phyloP scores from a whole-genome alignment of 2,113 vertebrate species.

The Mystacornis crossleyi region DNA sequence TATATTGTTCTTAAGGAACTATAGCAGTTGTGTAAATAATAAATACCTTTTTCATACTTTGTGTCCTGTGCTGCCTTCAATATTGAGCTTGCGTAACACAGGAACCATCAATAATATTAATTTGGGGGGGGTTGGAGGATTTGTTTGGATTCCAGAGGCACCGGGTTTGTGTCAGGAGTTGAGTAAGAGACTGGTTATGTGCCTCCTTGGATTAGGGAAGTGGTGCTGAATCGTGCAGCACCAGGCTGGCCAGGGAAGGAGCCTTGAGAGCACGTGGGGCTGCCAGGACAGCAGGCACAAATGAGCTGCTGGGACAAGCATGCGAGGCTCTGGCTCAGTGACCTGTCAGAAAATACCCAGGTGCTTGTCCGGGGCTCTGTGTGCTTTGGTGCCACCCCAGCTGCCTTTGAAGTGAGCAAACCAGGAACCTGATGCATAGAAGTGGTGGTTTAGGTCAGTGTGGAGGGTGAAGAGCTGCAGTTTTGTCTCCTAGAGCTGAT shows the following conservation, averaged over 20 bases:
- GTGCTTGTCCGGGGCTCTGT: background rate
- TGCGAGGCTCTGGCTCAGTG: background rate
- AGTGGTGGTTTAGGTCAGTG: background rate
- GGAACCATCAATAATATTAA: background rate
- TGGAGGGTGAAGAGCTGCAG: background rate
- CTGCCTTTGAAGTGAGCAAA: background rate
- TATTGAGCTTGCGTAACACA: background rate
- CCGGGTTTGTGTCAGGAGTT: background rate
- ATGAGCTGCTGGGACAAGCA: conserved; percentile 1
- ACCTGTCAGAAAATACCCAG: conserved; percentile 32
- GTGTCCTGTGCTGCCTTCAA: background rate
- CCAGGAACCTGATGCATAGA: background rate
- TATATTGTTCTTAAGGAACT: conserved; percentile 82
- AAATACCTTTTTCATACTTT: conserved; percentile 80
- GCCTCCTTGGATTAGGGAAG: background rate
- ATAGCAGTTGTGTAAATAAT: conserved; percentile 83
- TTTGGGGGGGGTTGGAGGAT: background rate
- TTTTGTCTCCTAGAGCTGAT: background rate
- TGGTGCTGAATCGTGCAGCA: background rate
- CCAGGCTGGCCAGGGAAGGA: background rate
- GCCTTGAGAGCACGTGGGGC: conserved; percentile 22
- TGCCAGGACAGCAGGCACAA: background rate
- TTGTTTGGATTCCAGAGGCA: background rate
- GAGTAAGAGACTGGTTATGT: background rate
- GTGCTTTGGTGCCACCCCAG: background rate